phyloP scores from a whole-genome alignment of 2,113 vertebrate genomes.

The Cichladusa arquata region DNA sequence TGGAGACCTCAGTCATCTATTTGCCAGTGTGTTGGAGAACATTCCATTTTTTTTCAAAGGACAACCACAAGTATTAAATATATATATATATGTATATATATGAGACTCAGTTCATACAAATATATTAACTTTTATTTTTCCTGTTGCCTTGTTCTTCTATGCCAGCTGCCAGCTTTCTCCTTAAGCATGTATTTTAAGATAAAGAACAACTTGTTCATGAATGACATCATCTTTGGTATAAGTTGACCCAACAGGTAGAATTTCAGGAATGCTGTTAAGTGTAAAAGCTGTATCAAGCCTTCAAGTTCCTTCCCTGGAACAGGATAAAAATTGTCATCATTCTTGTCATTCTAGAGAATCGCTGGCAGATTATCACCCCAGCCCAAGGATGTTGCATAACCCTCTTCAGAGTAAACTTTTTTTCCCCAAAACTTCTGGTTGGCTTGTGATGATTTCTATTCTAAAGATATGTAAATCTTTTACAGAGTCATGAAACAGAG shows the following conservation, averaged over 20 bases:
- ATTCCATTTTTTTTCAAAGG: not conserved
- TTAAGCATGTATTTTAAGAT: not conserved
- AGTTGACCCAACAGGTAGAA: not conserved
- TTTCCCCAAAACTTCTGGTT: not conserved
- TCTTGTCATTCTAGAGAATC: not conserved
- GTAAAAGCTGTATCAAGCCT: not conserved
- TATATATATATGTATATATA: not conserved
- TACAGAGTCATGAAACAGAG: not conserved
- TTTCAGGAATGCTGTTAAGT: not conserved
- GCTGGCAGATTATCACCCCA: not conserved
- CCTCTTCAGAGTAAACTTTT: not conserved
- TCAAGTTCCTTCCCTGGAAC: not conserved
- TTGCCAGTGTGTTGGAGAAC: not conserved
- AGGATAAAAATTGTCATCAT: not conserved
- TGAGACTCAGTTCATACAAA: not conserved
- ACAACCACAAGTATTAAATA: not conserved
- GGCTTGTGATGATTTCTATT: not conserved
- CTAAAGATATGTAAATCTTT: not conserved
- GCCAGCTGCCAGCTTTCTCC: not conserved
- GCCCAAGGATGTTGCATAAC: not conserved
- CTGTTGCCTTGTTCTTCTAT: not conserved
- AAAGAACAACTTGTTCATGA: not conserved
- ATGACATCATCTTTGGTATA: not conserved
- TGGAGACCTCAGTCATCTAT: not conserved
- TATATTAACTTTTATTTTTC: not conserved